phyloP scores from a whole-genome alignment of 2,113 vertebrate genomes.

The Melanerpes formicivorus region DNA sequence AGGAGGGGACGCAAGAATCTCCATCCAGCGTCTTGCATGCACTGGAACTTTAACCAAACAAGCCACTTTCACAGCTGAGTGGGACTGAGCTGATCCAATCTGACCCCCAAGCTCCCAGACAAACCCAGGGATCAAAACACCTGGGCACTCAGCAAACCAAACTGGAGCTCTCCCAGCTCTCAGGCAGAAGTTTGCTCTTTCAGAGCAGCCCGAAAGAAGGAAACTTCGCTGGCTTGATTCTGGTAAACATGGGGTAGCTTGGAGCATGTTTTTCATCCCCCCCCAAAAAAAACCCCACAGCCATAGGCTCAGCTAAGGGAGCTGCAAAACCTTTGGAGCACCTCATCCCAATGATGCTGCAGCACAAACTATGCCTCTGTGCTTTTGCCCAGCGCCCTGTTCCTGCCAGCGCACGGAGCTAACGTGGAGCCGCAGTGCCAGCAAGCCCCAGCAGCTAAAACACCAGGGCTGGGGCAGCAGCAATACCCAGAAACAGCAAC shows the following conservation, averaged over 20 bases:
- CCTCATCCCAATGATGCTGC: background rate
- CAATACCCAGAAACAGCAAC: background rate
- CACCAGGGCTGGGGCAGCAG: conserved; percentile 18
- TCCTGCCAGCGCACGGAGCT: background rate
- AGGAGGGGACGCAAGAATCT: background rate
- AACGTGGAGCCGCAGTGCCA: too few species aligned
- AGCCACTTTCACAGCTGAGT: background rate
- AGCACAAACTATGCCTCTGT: background rate
- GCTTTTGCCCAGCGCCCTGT: background rate
- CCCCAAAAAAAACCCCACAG: background rate
- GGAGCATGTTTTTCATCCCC: background rate
- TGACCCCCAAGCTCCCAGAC: background rate
- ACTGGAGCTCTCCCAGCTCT: background rate
- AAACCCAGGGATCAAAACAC: background rate
- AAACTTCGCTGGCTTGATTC: background rate
- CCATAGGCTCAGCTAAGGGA: background rate
- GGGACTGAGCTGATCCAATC: background rate
- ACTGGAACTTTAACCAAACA: background rate
- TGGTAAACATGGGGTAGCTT: background rate
- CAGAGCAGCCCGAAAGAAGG: accelerated
- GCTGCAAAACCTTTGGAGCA: conserved; percentile 13
- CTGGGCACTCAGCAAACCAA: background rate
- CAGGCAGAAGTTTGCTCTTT: background rate
- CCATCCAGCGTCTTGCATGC: background rate
- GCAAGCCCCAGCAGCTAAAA: background rate